Base-by-base conservation (phyloP, 2,797 vertebrate genomes). In the Urophycis tenuis region DNA sequence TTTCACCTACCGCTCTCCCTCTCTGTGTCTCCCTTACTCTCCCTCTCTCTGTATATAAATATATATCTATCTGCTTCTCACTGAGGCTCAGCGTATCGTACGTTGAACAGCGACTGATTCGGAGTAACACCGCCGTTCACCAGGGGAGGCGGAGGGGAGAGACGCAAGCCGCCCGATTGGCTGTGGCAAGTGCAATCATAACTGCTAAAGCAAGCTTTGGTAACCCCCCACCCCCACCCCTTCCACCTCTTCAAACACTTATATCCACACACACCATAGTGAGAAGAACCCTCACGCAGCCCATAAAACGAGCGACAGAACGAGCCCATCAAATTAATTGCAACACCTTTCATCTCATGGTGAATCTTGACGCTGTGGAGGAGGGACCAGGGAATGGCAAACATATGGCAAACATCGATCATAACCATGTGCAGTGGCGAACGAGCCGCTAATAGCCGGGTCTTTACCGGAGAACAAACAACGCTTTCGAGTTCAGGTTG, bases 91-190 rank as follows among this genome's bases (percentile, higher is more conserved):
- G 60, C 10, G 60, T 29, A 29, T 67, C 60, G n/a, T 29, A 7
- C 3, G 85, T 89, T 87, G 85, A 85, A 84, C 89, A 84, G 85
- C 87, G 86, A 82, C 88, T 85, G 89, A 87, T 82, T 88, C 81
- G 82, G 82, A 82, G 85, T 79, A 91, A 90, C 91, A 88, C 91
- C 90, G 86, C 88, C 79, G 80, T 90, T 90, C 81, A 71, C 89
- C 49, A 79, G 84, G 80, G 85, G 81, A 89, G 78, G 77, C 90
- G 87, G 90, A 79, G 87, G 90, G 88, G 84, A 81, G 86, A 10
- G 85, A 79, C 77, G 82, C 88, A 80, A 80, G 85, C 72, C 22
- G 29, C 78, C 88, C 84, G 91, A 94, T 94, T 94, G 94, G 93
- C 88, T 88, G 75, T 77, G 77, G 73, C 84, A 72, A 75, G 79